Evolutionary conservation across 1,140 invertebrate species (phyloP).

Genomic region (Chironomus striatipennis): DNA sequence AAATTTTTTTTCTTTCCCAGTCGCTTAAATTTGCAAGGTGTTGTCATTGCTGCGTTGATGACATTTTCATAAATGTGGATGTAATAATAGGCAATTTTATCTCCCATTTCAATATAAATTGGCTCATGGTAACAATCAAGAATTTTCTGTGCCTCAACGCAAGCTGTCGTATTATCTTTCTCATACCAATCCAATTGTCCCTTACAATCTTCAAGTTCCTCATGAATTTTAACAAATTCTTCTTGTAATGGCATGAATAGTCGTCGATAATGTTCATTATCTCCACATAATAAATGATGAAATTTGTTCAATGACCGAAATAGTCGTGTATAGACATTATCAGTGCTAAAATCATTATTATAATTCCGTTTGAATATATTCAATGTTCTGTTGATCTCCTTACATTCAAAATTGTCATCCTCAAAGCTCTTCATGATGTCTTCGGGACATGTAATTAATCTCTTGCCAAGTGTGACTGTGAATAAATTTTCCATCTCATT

Average conservation of each 20-base stretch:
- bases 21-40: not conserved
- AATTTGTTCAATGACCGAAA: not conserved
- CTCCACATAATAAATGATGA: not conserved
- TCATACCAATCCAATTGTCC: not conserved
- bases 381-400: not conserved
- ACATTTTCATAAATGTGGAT: not conserved
- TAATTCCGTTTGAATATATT: not conserved
- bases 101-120: not conserved
- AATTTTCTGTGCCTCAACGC: not conserved
- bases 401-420: not conserved
- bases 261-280: not conserved
- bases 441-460: not conserved
- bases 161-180: not conserved
- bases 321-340: not conserved
- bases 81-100: not conserved
- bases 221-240: not conserved
- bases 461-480: not conserved
- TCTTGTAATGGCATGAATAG: not conserved
- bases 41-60: not conserved
- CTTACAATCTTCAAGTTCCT: not conserved
- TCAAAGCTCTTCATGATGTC: not conserved
- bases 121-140: not conserved
- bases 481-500: not conserved
- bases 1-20: not conserved
- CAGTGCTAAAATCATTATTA: not conserved